Evolutionary conservation across 1,140 invertebrate genomes (phyloP).

Genomic region (Trissolcus basalis): DNA sequence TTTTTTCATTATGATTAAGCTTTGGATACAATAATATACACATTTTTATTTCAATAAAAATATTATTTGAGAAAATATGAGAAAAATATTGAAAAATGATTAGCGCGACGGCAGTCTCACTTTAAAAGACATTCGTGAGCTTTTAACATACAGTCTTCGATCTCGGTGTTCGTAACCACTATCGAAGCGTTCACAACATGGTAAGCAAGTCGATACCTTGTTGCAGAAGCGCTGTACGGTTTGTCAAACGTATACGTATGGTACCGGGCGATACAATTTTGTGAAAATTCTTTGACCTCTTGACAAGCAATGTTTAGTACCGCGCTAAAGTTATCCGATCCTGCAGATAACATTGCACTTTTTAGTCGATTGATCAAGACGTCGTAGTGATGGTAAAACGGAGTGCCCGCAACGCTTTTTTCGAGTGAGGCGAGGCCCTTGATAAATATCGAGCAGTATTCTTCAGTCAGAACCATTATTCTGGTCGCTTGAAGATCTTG

Average conservation of each 20-base stretch:
- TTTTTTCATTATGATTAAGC: too few species aligned
- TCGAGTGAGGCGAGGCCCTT: constrained; percentile 31
- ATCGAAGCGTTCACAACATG: constrained; percentile 59
- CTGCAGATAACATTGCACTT: constrained; percentile 1
- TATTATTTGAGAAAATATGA: too few species aligned
- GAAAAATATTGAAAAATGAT: too few species aligned
- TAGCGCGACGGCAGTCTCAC: too few species aligned
- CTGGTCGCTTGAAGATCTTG: constrained; percentile 6
- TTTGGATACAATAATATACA: too few species aligned
- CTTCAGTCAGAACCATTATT: not conserved
- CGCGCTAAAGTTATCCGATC: not conserved
- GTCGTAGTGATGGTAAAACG: constrained; percentile 32
- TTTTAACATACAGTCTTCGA: constrained; percentile 40
- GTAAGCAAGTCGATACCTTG: too few species aligned
- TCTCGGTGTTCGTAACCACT: constrained; percentile 32
- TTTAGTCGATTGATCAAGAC: constrained; percentile 20
- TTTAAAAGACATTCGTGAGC: constrained; percentile 40
- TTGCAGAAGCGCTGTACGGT: too few species aligned
- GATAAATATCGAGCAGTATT: constrained; percentile 16
- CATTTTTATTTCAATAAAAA: too few species aligned
- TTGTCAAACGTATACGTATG: too few species aligned
- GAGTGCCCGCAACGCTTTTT: constrained; percentile 36
- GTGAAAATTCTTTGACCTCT: too few species aligned
- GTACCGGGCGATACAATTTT: too few species aligned
- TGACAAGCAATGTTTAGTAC: too few species aligned